Conservation (phyloP, 92 coral and sea anemone species). For the Siderastrea radians region DNA sequence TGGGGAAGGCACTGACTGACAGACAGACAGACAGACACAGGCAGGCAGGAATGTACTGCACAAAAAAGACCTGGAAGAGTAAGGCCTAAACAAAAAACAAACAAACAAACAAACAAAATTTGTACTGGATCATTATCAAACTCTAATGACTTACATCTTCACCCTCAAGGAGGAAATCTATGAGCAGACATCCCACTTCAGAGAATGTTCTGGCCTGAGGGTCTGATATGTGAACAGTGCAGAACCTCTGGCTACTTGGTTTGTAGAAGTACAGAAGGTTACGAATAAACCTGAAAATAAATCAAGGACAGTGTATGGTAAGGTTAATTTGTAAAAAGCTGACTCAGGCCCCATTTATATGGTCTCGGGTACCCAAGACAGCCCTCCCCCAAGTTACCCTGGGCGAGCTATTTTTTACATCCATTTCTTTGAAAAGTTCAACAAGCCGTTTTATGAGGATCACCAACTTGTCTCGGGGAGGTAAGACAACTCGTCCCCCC, state of each 20-base stretch:
- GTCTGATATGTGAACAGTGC: conserved; percentile 83
- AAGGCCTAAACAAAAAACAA: background rate
- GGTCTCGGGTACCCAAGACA: no score
- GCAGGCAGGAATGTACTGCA: background rate
- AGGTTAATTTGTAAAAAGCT: background rate
- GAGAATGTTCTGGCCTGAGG: conserved; percentile 86
- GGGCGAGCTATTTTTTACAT: no score
- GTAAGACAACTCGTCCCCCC: no score
- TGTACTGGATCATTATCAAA: background rate
- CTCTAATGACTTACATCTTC: conserved; percentile 61
- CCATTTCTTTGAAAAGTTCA: no score
- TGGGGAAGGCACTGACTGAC: background rate
- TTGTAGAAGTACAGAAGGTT: conserved; percentile 92
- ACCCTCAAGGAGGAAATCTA: conserved; percentile 88
- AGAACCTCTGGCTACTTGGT: conserved; percentile 90
- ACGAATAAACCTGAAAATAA: conserved; percentile 81
- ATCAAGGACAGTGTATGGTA: background rate
- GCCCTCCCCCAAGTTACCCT: no score
- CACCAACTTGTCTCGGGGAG: no score
- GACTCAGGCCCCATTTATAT: no score
- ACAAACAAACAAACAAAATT: background rate
- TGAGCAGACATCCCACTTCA: conserved; percentile 87
- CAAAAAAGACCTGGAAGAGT: no score
- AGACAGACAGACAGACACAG: background rate
- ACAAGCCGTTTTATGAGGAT: no score